Evolutionary conservation across 1,140 invertebrate genomes (phyloP).

Genomic region (Melitaea cinxia): DNA sequence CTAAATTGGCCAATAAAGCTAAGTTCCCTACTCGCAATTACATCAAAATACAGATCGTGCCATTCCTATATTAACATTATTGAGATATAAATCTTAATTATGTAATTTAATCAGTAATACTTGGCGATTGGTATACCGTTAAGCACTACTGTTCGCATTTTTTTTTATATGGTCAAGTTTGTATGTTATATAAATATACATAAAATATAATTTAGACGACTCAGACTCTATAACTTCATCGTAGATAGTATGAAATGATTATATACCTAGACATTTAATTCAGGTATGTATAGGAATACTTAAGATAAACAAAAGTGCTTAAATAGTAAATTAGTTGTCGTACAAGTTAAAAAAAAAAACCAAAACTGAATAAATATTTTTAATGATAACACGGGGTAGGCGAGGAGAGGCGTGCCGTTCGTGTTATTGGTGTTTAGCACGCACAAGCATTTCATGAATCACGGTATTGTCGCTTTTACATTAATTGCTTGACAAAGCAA

Average conservation of each 20-base stretch:
- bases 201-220: too few relatives aligned
- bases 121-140: not conserved
- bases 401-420: slow-evolving; percentile 19
- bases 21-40: slow-evolving; percentile 51
- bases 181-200: too few relatives aligned
- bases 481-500: slow-evolving; percentile 30
- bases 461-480: slow-evolving; percentile 28
- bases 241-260: too few relatives aligned
- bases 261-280: too few relatives aligned
- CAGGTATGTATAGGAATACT: too few relatives aligned
- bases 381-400: not conserved
- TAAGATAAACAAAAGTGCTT: too few relatives aligned
- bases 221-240: too few relatives aligned
- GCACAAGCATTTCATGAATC: slow-evolving; percentile 34
- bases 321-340: too few relatives aligned
- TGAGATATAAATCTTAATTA: slow-evolving; percentile 32
- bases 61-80: slow-evolving; percentile 40
- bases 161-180: too few relatives aligned
- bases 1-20: slow-evolving; percentile 55
- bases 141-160: too few relatives aligned
- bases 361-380: not conserved
- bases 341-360: too few relatives aligned
- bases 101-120: slow-evolving; percentile 9
- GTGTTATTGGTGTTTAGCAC: slow-evolving; percentile 30
- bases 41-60: slow-evolving; percentile 38